Evolutionary conservation across 2,113 vertebrate genomes (phyloP).

Genomic region (Pavo muticus): DNA sequence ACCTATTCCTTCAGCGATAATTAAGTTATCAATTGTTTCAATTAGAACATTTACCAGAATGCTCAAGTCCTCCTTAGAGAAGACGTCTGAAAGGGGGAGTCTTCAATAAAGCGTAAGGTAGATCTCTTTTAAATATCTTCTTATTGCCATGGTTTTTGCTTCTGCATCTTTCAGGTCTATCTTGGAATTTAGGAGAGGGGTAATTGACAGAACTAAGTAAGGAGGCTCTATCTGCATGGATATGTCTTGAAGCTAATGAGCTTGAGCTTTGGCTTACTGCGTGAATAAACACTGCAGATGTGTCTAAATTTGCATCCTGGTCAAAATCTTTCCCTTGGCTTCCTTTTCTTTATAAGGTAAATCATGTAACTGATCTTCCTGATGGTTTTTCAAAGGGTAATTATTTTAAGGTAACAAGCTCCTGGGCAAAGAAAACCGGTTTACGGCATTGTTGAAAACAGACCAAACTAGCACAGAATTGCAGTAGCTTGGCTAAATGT

Average conservation of each 20-base stretch:
- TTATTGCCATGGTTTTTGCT: neutral
- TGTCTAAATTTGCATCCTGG: neutral
- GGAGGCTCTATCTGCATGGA: rapidly evolving
- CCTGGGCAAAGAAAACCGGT: neutral
- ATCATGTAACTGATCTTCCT: neutral
- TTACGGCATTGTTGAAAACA: neutral
- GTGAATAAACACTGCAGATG: neutral
- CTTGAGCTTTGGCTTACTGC: neutral
- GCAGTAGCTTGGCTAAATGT: neutral
- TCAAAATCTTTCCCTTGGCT: neutral
- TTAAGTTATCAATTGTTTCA: neutral
- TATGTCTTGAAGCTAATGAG: neutral
- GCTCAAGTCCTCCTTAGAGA: neutral
- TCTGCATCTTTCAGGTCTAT: neutral
- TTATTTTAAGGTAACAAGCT: neutral
- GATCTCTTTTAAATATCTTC: neutral
- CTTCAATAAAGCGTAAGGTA: neutral
- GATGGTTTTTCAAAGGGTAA: neutral
- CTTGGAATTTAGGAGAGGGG: neutral
- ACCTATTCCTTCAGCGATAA: neutral
- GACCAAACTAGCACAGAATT: neutral
- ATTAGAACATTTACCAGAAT: neutral
- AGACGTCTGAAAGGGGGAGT: neutral
- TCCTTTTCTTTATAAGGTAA: neutral
- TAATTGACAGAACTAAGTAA: neutral